Evolutionary conservation across 2,113 vertebrate species (phyloP), one percentile per base, ranked within the genome.

Genomic region (Nothobranchius kuhntae): DNA sequence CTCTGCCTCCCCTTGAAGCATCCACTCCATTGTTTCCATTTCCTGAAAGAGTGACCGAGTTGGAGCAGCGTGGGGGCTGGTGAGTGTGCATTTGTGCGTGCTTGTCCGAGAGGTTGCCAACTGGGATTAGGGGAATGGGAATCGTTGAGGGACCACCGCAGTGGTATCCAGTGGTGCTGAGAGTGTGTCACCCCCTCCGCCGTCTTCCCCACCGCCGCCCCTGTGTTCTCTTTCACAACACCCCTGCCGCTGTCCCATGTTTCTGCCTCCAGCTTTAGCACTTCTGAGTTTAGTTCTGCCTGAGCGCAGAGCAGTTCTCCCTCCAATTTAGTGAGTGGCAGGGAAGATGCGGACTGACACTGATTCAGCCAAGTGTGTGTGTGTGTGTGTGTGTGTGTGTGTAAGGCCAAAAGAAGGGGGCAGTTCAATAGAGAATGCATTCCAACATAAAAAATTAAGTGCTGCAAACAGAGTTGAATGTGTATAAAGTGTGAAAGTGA

Each of bases 261-360:
- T 81, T 83, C 78, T 84, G 78, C 87, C 79, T 75, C 73, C 55
- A 86, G 80, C 84, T 85, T 85, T 85, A 95, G 94, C 95, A 95
- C 91, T 95, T 95, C 94, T 91, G 94, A 92, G 93, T 94, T 96
- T 95, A 94, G 87, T 95, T 96, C 95, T 95, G 94, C 88, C 21
- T 93, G 92, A 95, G 91, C 86, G 89, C 89, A 92, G 90, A 92
- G 90, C 87, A 85, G 79, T 80, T 84, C 90, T 94, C 91, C 86
- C 90, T 91, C 91, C 89, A 93, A 86, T 94, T 93, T 93, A 93
- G 89, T 77, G 85, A 89, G 86, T 92, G 89, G 90, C 88, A 92
- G 92, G 89, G 92, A 93, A 94, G 91, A 94, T 91, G 90, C 86
- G 84, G 83, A 79, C 84, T 85, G 84, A 82, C 88, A 84, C 71